phyloP scores from a whole-genome alignment of 1,140 invertebrate species.

The Prorops nasuta region DNA sequence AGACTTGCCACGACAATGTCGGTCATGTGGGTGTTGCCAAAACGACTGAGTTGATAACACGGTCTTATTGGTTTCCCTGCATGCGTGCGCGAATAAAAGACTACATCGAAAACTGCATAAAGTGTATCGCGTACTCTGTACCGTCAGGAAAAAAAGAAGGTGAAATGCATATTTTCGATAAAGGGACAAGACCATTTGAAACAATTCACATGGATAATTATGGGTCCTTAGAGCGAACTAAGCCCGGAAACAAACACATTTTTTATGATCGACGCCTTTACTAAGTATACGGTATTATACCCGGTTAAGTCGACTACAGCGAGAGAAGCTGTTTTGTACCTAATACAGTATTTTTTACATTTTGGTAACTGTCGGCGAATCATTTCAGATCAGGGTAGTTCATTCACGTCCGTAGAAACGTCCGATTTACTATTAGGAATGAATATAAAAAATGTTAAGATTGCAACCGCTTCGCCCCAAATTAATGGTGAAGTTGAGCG shows the following conservation, averaged over 20 bases:
- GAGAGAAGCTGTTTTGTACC: neutral
- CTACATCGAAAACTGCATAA: slow-evolving; percentile 18
- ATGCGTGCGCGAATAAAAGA: slow-evolving; percentile 5
- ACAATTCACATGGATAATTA: neutral
- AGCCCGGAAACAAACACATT: neutral
- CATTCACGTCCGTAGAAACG: slow-evolving; percentile 5
- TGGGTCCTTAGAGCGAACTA: neutral
- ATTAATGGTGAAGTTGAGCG: slow-evolving; percentile 35
- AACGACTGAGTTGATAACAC: neutral
- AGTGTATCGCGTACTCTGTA: slow-evolving; percentile 13
- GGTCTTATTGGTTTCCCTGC: slow-evolving; percentile 12
- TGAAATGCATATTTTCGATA: neutral
- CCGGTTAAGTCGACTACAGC: too few relatives aligned
- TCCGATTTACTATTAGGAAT: neutral
- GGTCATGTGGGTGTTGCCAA: neutral
- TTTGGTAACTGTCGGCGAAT: neutral
- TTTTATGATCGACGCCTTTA: neutral
- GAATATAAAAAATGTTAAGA: neutral
- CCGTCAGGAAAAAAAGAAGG: slow-evolving; percentile 15
- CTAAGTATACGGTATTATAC: neutral
- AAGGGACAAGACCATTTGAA: neutral
- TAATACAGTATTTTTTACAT: neutral
- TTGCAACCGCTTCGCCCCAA: slow-evolving; percentile 9
- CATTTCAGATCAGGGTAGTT: neutral
- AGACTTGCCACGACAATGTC: neutral